Evolutionary conservation across 1,140 invertebrate genomes (phyloP).

Genomic region (Drosophila funebris): DNA sequence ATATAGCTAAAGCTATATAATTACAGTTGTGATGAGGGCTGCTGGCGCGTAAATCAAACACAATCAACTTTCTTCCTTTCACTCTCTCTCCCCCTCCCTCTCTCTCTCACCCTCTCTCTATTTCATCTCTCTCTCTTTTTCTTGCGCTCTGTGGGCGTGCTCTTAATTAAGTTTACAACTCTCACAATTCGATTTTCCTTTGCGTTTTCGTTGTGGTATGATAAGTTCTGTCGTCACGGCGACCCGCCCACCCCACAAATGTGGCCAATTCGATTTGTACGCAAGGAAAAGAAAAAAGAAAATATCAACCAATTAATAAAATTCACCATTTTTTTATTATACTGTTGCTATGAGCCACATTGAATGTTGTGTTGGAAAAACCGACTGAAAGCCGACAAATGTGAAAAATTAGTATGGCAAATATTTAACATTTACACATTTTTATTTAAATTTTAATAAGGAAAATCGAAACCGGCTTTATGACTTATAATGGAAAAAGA

Average conservation of each 20-base stretch:
- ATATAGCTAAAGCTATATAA: conserved; percentile 24
- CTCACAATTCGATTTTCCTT: conserved; percentile 67
- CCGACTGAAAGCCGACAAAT: too few relatives aligned
- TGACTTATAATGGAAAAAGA: too few relatives aligned
- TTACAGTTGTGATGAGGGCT: conserved; percentile 40
- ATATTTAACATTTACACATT: too few relatives aligned
- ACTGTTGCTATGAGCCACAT: too few relatives aligned
- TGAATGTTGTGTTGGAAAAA: too few relatives aligned
- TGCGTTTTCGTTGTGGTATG: conserved; percentile 27
- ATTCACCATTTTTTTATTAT: too few relatives aligned
- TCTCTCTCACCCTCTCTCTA: neutral
- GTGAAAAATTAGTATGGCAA: too few relatives aligned
- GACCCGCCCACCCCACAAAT: conserved; percentile 26
- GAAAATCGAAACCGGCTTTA: too few relatives aligned
- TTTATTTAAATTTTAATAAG: too few relatives aligned
- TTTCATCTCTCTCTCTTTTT: neutral
- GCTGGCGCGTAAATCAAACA: conserved; percentile 77
- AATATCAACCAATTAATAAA: neutral
- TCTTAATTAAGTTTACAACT: conserved; percentile 81
- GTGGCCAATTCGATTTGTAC: neutral
- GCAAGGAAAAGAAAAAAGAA: neutral
- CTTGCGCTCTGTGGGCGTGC: conserved; percentile 29
- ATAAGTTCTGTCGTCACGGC: conserved; percentile 26
- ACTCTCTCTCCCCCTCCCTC: neutral
- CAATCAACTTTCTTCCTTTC: conserved; percentile 56